Evolutionary conservation across 2,797 vertebrate species (phyloP), one percentile per base, ranked within the genome.

Genomic region (Dallia pectoralis): DNA sequence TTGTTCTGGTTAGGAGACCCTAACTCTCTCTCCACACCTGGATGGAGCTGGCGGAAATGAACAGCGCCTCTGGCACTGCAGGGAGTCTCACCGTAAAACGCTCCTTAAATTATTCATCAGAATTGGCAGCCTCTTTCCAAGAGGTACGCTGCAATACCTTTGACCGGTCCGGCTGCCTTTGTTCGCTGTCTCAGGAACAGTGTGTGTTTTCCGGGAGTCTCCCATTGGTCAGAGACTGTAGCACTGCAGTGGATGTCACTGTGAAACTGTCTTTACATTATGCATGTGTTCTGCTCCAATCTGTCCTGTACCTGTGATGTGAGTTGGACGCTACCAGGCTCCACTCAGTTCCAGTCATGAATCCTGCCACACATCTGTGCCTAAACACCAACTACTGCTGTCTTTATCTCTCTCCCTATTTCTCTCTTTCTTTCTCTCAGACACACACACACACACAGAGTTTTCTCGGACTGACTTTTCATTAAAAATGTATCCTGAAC

Each of bases 241-340:
- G 53, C 53, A 12, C 9, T 25, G 53, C 82, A 82, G 86, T 88
- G 87, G 88, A 86, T 85, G 84, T 89, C 78, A 72, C 83, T 76
- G 85, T 84, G 89, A 91, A 90, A 91, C 87, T 85, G 82, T 76
- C 80, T 91, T 93, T 87, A 91, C 92, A 91, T 89, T 91, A 92
- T 90, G 53, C 53, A 56, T 56, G 53, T 56, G 89, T 92, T 89
- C 87, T 77, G 64, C 85, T 84, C 77, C 71, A 33, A 64, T 74
- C 81, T 86, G 90, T 88, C 84, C 74, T 74, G 76, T 74, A 32
- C 63, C 40, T 56, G 51, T 53, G 51, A 53, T 53, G 53, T 56
- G 53, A 56, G 53, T 25, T 18, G 53, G 19, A 40, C 32, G 63
- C 63, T 32, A 66, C 63, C 32, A 40, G 9, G 19, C 14, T 47